Conservation (phyloP, 1,140 invertebrate species). For the Drosophila carrolli region DNA sequence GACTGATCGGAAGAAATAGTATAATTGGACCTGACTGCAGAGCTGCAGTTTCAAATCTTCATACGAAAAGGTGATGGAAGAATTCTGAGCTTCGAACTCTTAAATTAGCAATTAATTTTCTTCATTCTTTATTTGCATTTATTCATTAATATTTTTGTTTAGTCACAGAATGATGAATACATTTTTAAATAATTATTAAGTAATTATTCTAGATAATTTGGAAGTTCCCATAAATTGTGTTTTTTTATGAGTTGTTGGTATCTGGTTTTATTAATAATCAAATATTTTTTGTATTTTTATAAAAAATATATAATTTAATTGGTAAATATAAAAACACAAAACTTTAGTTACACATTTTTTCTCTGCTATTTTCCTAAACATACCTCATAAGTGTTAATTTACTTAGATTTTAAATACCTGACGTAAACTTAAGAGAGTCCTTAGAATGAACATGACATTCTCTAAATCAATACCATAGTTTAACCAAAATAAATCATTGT, state of each 20-base stretch:
- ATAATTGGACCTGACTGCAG: slow-evolving; percentile 14
- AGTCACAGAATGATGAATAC: background rate
- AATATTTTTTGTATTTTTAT: too few species aligned
- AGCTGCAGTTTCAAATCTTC: slow-evolving; percentile 10
- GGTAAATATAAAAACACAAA: too few species aligned
- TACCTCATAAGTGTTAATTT: too few species aligned
- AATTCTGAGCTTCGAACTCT: background rate
- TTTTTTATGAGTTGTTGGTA: background rate
- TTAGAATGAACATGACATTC: too few species aligned
- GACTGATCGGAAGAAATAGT: slow-evolving; percentile 14
- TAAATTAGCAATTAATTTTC: background rate
- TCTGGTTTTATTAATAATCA: background rate
- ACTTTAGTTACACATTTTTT: too few species aligned
- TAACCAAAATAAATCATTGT: background rate
- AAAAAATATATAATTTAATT: too few species aligned
- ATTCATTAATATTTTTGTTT: background rate
- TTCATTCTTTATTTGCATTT: background rate
- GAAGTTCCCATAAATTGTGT: too few species aligned
- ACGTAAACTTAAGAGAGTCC: too few species aligned
- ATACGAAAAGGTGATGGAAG: slow-evolving; percentile 1
- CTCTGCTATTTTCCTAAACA: too few species aligned
- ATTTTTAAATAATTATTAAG: background rate
- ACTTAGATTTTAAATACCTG: too few species aligned
- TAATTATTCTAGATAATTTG: too few species aligned
- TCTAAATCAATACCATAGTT: too few species aligned